Evolutionary conservation across 1,140 invertebrate genomes (phyloP), one percentile per base, ranked within the genome.

Genomic region (Marisa cornuarietis): DNA sequence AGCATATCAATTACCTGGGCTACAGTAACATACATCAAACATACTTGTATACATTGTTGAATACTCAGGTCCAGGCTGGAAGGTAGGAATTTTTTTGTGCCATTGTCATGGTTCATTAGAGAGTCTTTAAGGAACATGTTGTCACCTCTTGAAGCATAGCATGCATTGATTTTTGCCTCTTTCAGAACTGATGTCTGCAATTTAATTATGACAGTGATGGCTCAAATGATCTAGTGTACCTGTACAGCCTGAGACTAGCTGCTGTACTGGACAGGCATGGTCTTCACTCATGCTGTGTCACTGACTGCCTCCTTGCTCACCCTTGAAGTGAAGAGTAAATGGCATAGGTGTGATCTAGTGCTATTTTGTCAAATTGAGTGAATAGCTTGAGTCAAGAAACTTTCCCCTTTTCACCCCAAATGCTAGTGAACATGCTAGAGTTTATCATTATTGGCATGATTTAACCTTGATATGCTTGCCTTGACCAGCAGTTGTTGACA

Each of bases 1-100:
- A 86, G 24, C 93, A 92, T 18, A 93, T 95, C 5, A 94, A 94
- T 90, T 95, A 95, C 89, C 90, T 95, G 18, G 95, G 95, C 7
- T 95, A 95, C 84, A 95, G 94, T 87, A 95, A 95, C 24, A 94
- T 93, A 0, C 94, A 95, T 83, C 95, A 95, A 84, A 93, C 95
- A 82, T 85, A 94, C 5, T 94, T 95, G 93, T 94, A 95, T 80
- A 91, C 93, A 79, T 90, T 95, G 24, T 93, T 96, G 26, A 89
- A 92, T 80, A 92, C 93, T 24, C 94, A 95, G 85, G 93, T 94
- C 6, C 84, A 92, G 6, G 90, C 90, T 5, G 94, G 94, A 0
- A 92, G 92, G 84, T 92, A 91, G 49, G 80, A 79, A 42, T 22
- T 54, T 54, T n/a, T 68, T 13, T 68, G 65, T 68, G 22, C 22